These are phyloP conservation scores for Phrynocephalus guinanensis DNA, from an alignment of 2,797 vertebrate species.

Conservation along the genomic window DNA sequence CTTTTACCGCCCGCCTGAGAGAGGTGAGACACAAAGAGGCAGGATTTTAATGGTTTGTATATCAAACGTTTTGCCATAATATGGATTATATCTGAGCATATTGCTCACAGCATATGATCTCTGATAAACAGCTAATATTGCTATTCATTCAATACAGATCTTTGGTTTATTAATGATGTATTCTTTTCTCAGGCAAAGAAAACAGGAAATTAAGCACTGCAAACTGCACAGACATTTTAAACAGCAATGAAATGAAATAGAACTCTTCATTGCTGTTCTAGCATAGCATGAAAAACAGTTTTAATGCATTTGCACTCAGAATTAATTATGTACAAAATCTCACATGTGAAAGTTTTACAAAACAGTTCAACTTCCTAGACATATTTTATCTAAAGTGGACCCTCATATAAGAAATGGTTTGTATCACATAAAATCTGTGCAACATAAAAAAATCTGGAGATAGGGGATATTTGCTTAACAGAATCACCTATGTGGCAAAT, in stretches of 20 bases:
- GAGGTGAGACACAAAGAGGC: no score
- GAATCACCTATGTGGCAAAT: no score
- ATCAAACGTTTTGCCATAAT: slow-evolving; percentile 46
- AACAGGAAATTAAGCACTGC: slow-evolving; percentile 50
- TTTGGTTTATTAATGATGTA: slow-evolving; percentile 70
- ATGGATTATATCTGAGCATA: slow-evolving; percentile 34
- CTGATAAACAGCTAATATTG: slow-evolving; percentile 59
- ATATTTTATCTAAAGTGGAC: not conserved
- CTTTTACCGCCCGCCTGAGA: no score
- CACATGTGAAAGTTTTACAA: slow-evolving; percentile 46
- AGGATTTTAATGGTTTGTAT: slow-evolving; percentile 63
- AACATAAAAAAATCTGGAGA: no score
- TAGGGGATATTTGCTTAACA: no score
- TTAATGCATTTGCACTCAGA: slow-evolving; percentile 55
- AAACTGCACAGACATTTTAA: slow-evolving; percentile 60
- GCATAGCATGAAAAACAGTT: slow-evolving; percentile 60
- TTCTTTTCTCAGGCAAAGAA: slow-evolving; percentile 60
- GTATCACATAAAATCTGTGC: no score
- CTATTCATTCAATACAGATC: slow-evolving; percentile 55
- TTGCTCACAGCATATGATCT: slow-evolving; percentile 43
- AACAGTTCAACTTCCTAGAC: slow-evolving; percentile 38
- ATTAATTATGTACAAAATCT: slow-evolving; percentile 61
- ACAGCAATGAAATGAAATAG: slow-evolving; percentile 69
- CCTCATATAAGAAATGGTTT: not conserved
- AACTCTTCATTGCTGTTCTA: slow-evolving; percentile 63